These are phyloP conservation scores for Pollimyrus isidori DNA, from an alignment of 2,113 vertebrate genomes.

Conservation along the genomic window DNA sequence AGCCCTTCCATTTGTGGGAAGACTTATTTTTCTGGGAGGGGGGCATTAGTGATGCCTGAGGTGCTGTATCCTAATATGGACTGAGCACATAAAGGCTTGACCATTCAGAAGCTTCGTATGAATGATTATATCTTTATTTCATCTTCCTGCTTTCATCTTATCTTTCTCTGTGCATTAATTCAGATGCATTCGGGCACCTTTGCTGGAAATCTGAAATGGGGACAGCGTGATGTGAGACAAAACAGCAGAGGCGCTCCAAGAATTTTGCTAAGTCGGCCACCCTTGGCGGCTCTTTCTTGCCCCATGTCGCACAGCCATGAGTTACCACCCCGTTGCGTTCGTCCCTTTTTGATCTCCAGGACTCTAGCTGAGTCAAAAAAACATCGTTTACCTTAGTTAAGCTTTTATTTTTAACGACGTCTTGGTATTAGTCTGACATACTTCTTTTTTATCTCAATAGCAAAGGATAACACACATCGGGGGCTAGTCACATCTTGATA, in stretches of 20 bases:
- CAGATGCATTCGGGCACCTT: neutral
- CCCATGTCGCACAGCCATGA: neutral
- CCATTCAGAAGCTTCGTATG: neutral
- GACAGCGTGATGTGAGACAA: neutral
- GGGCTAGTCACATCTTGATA: neutral
- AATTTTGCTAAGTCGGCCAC: neutral
- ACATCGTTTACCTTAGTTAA: neutral
- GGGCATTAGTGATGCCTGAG: neutral
- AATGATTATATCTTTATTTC: neutral
- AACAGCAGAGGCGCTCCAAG: neutral
- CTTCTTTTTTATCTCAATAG: neutral
- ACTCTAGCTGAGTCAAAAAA: neutral
- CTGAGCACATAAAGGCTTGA: neutral
- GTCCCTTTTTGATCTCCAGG: neutral
- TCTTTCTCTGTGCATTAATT: neutral
- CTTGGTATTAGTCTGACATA: neutral
- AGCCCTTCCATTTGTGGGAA: constrained; percentile 5
- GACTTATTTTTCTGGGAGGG: neutral
- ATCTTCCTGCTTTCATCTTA: neutral
- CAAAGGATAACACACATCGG: neutral
- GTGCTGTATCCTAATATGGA: constrained; percentile 16
- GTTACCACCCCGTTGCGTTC: neutral
- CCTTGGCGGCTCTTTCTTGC: neutral
- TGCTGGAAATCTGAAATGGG: neutral
- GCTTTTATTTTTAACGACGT: neutral